phyloP scores from a whole-genome alignment of 2,888 invertebrate genomes.

The Darwinula stevensoni region DNA sequence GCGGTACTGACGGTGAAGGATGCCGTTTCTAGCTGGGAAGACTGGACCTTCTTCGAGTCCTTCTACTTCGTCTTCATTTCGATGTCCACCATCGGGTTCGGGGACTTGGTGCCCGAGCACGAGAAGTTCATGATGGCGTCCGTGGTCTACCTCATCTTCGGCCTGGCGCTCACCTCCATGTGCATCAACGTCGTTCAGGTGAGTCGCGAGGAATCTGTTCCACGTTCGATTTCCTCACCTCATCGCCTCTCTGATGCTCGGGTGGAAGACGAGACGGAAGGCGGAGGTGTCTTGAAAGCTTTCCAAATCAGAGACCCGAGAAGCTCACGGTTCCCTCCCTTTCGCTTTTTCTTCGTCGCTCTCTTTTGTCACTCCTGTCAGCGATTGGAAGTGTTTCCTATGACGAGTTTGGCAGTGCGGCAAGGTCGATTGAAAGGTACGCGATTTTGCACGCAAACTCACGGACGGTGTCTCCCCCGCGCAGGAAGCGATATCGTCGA shows the following conservation, averaged over 20 bases:
- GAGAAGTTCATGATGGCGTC: slow-evolving; percentile 46
- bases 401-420: background rate
- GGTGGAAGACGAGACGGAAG: too few species aligned
- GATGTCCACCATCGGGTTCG: slow-evolving; percentile 90
- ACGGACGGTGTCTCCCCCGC: too few species aligned
- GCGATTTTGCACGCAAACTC: too few species aligned
- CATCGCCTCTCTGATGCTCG: too few species aligned
- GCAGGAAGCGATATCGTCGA: background rate
- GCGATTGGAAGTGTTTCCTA: background rate
- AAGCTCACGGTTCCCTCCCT: too few species aligned
- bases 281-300: too few species aligned
- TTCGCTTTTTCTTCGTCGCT: background rate
- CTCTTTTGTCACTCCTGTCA: background rate
- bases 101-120: slow-evolving; percentile 49
- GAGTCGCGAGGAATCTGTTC: too few species aligned
- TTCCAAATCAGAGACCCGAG: too few species aligned
- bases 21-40: slow-evolving; percentile 30
- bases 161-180: slow-evolving; percentile 83
- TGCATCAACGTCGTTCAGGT: slow-evolving; percentile 85
- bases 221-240: too few species aligned
- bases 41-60: slow-evolving; percentile 71
- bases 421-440: background rate
- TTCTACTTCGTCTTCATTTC: slow-evolving; percentile 94
- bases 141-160: slow-evolving; percentile 73
- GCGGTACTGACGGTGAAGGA: too few species aligned